These are phyloP conservation scores for Chionomys nivalis DNA, from an alignment of 2,113 vertebrate genomes.

Conservation along the genomic window DNA sequence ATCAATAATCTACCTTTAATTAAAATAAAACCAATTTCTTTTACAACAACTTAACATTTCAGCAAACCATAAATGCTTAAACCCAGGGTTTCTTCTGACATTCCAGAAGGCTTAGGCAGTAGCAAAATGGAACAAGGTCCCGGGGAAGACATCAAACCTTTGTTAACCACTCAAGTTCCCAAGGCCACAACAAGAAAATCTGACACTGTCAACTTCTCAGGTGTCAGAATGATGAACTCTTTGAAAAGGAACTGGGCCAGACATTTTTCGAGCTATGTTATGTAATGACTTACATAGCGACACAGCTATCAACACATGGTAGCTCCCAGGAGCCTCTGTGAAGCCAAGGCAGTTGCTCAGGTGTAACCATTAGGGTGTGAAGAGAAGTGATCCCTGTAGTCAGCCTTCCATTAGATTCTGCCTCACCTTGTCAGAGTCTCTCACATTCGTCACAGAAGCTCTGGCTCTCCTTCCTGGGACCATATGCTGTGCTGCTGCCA, in stretches of 20 bases:
- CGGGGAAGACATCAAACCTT: neutral
- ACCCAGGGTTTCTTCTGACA: neutral
- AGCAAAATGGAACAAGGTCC: neutral
- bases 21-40: neutral
- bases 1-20: neutral
- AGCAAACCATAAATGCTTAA: neutral
- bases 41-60: neutral
- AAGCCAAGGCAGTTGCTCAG: neutral
- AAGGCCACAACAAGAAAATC: constrained; percentile 22
- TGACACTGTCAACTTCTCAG: neutral
- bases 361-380: neutral
- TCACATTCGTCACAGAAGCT: neutral
- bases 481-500: neutral
- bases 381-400: neutral
- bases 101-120: neutral
- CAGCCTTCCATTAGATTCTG: neutral
- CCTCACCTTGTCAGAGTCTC: neutral
- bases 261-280: neutral
- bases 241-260: neutral
- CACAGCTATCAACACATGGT: neutral
- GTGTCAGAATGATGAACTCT: neutral
- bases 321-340: neutral
- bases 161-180: neutral
- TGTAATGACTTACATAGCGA: neutral
- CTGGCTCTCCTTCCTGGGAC: neutral